Evolutionary conservation across 2,888 invertebrate genomes (phyloP).

Genomic region (Amorpha juglandis): DNA sequence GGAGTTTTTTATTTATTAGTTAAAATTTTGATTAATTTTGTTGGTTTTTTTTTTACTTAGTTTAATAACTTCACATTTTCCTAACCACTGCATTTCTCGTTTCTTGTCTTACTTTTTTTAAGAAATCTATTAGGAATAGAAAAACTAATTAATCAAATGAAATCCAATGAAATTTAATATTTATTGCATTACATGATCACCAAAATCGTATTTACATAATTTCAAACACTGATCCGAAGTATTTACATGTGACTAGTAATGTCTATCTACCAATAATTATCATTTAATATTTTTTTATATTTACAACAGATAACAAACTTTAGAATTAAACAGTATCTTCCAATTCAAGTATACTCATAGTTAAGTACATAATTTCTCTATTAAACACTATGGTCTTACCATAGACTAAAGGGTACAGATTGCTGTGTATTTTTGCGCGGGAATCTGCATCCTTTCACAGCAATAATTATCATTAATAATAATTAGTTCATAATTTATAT

Average conservation of each 20-base stretch:
- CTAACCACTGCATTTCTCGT: too few species aligned
- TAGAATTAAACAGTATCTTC: constrained; percentile 40
- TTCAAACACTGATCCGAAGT: constrained; percentile 74
- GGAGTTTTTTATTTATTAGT: too few species aligned
- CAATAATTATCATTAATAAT: constrained; percentile 16
- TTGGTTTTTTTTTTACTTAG: too few species aligned
- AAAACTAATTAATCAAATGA: constrained; percentile 5
- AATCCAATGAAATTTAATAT: constrained; percentile 27
- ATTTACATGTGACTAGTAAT: constrained; percentile 72
- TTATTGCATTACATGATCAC: constrained; percentile 29
- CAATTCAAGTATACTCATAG: constrained; percentile 47
- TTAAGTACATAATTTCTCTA: constrained; percentile 36
- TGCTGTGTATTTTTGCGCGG: neutral
- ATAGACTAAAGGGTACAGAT: constrained; percentile 33
- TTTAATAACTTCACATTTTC: too few species aligned
- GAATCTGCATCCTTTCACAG: constrained; percentile 4
- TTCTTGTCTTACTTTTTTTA: too few species aligned
- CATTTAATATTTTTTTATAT: constrained; percentile 49
- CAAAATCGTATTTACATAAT: constrained; percentile 77
- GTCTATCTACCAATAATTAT: constrained; percentile 54
- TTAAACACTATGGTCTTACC: constrained; percentile 49
- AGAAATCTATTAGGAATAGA: too few species aligned
- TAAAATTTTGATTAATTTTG: too few species aligned
- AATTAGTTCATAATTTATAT: neutral
- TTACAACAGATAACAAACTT: constrained; percentile 70